Conservation (phyloP, 2,888 invertebrate species). For the Leucoma salicis region DNA sequence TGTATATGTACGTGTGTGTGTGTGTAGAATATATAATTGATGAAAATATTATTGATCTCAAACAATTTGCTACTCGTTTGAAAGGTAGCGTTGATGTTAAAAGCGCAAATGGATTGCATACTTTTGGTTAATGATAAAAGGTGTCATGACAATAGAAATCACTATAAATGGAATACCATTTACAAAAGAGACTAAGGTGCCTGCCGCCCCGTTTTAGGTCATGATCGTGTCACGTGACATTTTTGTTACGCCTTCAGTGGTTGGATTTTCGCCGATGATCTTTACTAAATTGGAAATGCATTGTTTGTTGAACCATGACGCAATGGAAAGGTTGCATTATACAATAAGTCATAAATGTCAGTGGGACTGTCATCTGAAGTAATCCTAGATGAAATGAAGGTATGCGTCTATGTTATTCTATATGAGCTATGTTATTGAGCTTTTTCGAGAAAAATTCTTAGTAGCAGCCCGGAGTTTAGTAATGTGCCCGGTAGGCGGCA, state of each 20-base stretch:
- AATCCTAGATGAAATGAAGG: conserved; percentile 41
- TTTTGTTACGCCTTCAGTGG: conserved; percentile 18
- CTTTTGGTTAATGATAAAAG: conserved; percentile 28
- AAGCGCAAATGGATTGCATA: conserved; percentile 30
- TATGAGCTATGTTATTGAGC: no score
- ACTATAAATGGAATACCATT: conserved; percentile 48
- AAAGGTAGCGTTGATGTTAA: conserved; percentile 16
- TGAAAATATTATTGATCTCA: conserved; percentile 17
- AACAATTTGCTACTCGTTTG: conserved; percentile 8
- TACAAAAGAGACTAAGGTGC: conserved; percentile 48
- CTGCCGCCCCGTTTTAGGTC: conserved; percentile 61
- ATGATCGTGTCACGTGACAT: conserved; percentile 41
- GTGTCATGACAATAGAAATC: conserved; percentile 34
- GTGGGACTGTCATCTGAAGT: conserved; percentile 39
- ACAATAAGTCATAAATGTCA: conserved; percentile 46
- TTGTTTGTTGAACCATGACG: conserved; percentile 22
- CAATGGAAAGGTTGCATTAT: conserved; percentile 42
- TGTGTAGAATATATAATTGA: no score
- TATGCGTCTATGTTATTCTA: no score
- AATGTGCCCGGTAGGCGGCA: no score
- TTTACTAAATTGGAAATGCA: conserved; percentile 1
- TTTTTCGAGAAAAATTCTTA: no score
- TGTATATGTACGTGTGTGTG: no score
- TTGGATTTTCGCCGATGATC: conserved; percentile 9
- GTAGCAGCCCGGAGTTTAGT: no score